Conservation (phyloP, 2,888 invertebrate species). For the Creontiades dilutus region DNA sequence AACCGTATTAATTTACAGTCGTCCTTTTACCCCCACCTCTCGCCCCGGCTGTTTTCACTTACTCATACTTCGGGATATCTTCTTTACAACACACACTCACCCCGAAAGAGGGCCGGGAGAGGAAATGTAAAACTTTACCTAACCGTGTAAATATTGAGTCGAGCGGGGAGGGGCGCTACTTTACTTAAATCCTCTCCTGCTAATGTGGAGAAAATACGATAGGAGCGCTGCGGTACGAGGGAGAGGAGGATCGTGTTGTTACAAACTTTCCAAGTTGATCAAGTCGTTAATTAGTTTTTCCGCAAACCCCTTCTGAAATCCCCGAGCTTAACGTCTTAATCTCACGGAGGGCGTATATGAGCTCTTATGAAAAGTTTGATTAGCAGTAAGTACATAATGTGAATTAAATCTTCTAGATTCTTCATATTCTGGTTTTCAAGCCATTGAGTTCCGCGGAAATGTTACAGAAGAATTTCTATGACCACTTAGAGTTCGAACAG, state of each 20-base stretch:
- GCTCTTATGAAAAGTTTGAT: neutral
- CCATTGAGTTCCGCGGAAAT: too few relatives aligned
- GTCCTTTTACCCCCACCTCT: neutral
- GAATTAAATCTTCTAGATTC: neutral
- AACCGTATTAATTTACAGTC: conserved; percentile 48
- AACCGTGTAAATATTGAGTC: conserved; percentile 59
- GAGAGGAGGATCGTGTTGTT: conserved; percentile 40
- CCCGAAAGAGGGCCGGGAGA: neutral
- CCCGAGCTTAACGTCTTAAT: conserved; percentile 44
- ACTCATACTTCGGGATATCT: neutral
- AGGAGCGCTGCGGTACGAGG: neutral
- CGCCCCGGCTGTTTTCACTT: neutral
- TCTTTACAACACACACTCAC: neutral
- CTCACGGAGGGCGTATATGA: neutral
- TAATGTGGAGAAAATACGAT: conserved; percentile 29
- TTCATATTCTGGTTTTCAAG: too few relatives aligned
- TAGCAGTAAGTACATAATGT: conserved; percentile 10
- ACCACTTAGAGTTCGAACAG: too few relatives aligned
- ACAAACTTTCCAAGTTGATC: conserved; percentile 65
- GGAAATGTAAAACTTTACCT: conserved; percentile 63
- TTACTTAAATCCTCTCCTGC: conserved; percentile 38
- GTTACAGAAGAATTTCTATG: too few relatives aligned
- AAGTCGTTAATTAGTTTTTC: conserved; percentile 73
- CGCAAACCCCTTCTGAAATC: conserved; percentile 40
- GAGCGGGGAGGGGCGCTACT: neutral